Evolutionary conservation across 2,797 vertebrate genomes (phyloP), one percentile per base, ranked within the genome.

Genomic region (Enteromius fasciolatus): DNA sequence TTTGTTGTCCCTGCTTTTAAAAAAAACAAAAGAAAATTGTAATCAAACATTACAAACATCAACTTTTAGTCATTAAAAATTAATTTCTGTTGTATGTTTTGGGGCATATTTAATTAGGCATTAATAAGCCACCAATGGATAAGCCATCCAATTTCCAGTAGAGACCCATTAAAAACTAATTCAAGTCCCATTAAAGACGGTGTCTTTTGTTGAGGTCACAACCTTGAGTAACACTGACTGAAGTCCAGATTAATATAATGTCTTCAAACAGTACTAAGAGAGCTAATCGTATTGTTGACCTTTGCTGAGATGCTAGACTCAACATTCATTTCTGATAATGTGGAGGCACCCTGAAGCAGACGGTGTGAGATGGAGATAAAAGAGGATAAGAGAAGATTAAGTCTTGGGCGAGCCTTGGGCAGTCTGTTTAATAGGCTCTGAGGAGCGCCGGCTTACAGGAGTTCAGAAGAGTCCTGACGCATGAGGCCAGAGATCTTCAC

Each of bases 321-420:
- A 33, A 73, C 46, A 39, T 17, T 72, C 4, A 33, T 72, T 59
- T 25, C 17, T 20, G 25, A 72, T 15, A 59, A 14, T 23, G 72
- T 39, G 1, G 28, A 57, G 48, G 12, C 31, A 9, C 48, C 15
- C 15, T 41, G 50, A 59, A 76, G 54, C 70, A 1, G 70, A 54
- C 39, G 28, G 36, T 2, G 23, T 73, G 69, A 31, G 46, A 73
- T 6, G 46, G 44, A 2, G 6, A 31, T 73, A 46, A 48, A 63
- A 61, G 57, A 31, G 54, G 75, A 63, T 63, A 20, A 44, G n/a
- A 63, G 57, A 20, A 61, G 75, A 63, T 76, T 76, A 63, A 4
- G 75, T 44, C 9, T 28, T 12, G 23, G 12, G 23, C 28, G 57
- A 36, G 33, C 6, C 33, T 36, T 36, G 33, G 33, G 33, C 33